Base-by-base conservation (phyloP, 2,113 vertebrate genomes). In the Pomatostomus ruficeps region DNA sequence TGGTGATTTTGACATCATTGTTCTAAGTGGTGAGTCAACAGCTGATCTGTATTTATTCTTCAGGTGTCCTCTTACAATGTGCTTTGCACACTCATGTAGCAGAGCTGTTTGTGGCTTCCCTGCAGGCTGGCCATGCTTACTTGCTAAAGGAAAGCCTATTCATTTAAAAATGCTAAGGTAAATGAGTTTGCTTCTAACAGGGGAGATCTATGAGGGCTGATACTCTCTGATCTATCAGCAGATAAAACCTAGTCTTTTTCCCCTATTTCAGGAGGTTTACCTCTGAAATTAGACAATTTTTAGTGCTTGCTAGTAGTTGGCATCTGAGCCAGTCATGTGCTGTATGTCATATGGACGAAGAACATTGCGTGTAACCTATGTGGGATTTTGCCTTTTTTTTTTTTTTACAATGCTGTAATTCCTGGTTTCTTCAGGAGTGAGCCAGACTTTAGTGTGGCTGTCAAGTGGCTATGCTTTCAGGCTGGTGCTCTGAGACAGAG, bases 1-100 rank as follows among this genome's bases (percentile, higher is more conserved):
- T 75, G 99, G 99, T 35, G 98, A 99, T 97, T 99, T 99, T 97
- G 99, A 99, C 97, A 98, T 99, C 97, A 99, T 99, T 97, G 99
- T 99, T 96, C 97, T 99, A 93, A 99, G 97, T 97, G 99, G 99
- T 99, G 95, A 99, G 99, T 97, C 58, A 38, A 95, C 76, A 94
- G 25, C 49, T 70, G 49, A 58, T 76, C 33, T 9, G 7, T 75
- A 18, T 84, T 90, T 5, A 2, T 86, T 85, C n/a, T 88, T 13
- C 33, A 35, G 12, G 24, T 71, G 25, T 71, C n/a, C 14, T 73
- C 25, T 73, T 65, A 59, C 23, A 70, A 24, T 45, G n/a, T 78
- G n/a, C 48, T 80, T 85, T 63, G 40, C 43, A 54, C 15, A 8
- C 10, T 77, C 1, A 0, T 11, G 62, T 52, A 59, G 71, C 55